Percentiles rank a stretch among this genome's conserved stretches.
These are phyloP conservation scores for Phalloptychus januarius DNA, from an alignment of 2,797 vertebrate genomes.

Conservation along the genomic window DNA sequence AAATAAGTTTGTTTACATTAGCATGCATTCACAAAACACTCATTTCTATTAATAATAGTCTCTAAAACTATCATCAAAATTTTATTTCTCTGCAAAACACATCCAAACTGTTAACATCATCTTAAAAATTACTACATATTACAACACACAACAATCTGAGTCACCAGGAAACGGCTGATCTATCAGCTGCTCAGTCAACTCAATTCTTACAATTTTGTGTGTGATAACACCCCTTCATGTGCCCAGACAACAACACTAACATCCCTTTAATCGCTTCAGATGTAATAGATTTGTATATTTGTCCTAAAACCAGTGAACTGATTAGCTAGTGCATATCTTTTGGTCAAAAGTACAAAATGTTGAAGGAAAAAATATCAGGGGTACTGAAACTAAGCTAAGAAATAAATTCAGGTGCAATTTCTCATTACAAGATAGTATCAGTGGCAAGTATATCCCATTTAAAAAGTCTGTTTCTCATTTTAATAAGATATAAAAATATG, in stretches of 20 bases:
- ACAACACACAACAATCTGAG: background rate
- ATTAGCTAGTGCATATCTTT: background rate
- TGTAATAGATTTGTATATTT: background rate
- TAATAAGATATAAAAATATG: too few relatives aligned
- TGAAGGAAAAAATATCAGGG: background rate
- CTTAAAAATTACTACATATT: background rate
- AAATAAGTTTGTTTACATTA: too few relatives aligned
- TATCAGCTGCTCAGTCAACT: background rate
- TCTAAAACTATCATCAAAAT: background rate
- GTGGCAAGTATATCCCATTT: too few relatives aligned
- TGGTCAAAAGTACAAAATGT: background rate
- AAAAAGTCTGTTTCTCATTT: too few relatives aligned
- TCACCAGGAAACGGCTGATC: background rate
- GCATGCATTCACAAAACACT: too few relatives aligned
- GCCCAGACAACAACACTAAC: background rate
- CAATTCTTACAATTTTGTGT: background rate
- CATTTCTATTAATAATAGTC: background rate
- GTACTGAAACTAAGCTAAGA: too few relatives aligned
- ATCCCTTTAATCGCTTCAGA: background rate
- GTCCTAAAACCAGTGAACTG: background rate
- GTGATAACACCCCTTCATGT: background rate
- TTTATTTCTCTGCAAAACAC: background rate
- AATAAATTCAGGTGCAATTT: too few relatives aligned
- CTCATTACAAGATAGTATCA: too few relatives aligned
- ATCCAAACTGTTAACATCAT: background rate